Conservation (phyloP, 2,797 vertebrate species). For the Leontocebus nigricollis region DNA sequence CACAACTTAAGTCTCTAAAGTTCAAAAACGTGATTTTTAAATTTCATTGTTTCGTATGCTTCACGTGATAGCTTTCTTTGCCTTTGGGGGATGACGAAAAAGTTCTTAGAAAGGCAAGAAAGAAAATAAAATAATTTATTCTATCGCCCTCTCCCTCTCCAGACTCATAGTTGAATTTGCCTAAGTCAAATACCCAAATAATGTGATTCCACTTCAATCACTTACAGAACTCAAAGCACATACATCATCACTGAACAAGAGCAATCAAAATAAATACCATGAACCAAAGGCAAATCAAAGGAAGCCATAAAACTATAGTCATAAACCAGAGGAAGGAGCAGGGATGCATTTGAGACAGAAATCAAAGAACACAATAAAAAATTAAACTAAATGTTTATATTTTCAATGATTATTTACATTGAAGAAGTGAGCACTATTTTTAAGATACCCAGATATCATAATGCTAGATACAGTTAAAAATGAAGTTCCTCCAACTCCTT, state of each 20-base stretch:
- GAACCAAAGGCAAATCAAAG: neutral
- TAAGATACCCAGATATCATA: neutral
- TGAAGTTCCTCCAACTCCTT: neutral
- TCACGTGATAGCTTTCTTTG: neutral
- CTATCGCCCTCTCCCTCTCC: neutral
- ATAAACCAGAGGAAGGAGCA: neutral
- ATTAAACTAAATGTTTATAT: neutral
- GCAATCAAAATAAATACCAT: neutral
- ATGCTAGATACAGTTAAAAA: neutral
- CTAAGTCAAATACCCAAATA: neutral
- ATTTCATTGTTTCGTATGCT: neutral
- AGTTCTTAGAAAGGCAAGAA: neutral
- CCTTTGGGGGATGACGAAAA: neutral
- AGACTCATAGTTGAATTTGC: neutral
- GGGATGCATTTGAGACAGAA: neutral
- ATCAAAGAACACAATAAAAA: neutral
- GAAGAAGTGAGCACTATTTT: neutral
- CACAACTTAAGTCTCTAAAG: neutral
- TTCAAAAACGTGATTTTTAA: neutral
- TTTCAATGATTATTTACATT: neutral
- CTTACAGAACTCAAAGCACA: neutral
- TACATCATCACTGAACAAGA: neutral
- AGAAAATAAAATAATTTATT: neutral
- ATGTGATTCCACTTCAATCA: neutral
- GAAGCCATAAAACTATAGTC: neutral